Evolutionary conservation across 2,797 vertebrate genomes (phyloP).

Genomic region (Anomalospiza imberbis): DNA sequence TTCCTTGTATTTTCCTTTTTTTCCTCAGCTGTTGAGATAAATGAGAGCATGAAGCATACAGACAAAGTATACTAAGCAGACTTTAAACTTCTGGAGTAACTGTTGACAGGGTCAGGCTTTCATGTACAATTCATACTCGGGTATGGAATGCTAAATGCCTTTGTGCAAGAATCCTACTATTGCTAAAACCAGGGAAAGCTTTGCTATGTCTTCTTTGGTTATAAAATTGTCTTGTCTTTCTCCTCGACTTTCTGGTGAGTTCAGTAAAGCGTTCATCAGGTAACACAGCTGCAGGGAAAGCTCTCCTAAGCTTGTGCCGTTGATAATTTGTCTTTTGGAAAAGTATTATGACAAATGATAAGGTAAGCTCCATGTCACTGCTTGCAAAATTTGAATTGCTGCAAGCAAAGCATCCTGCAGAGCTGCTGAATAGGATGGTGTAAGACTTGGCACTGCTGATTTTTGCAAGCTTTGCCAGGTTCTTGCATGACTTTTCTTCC

Average conservation of each 20-base stretch:
- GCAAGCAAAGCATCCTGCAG: background rate
- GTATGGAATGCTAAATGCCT: background rate
- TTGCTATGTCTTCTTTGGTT: background rate
- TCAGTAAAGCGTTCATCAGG: background rate
- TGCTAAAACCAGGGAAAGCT: background rate
- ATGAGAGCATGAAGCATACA: background rate
- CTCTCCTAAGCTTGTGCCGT: background rate
- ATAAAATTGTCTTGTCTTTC: background rate
- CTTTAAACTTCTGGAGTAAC: background rate
- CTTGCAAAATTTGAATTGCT: background rate
- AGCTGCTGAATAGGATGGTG: background rate
- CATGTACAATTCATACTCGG: background rate
- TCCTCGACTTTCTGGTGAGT: background rate
- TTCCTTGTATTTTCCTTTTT: rapidly evolving
- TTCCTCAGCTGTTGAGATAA: background rate
- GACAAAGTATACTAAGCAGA: background rate
- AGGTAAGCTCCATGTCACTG: background rate
- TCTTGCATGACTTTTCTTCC: background rate
- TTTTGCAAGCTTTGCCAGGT: background rate
- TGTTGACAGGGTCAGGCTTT: background rate
- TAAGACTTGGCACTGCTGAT: background rate
- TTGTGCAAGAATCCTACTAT: background rate
- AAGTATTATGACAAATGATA: background rate
- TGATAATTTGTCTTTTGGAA: background rate
- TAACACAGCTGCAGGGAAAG: background rate